phyloP scores from a whole-genome alignment of 2,888 invertebrate species.

The Pantelozetes paolii region DNA sequence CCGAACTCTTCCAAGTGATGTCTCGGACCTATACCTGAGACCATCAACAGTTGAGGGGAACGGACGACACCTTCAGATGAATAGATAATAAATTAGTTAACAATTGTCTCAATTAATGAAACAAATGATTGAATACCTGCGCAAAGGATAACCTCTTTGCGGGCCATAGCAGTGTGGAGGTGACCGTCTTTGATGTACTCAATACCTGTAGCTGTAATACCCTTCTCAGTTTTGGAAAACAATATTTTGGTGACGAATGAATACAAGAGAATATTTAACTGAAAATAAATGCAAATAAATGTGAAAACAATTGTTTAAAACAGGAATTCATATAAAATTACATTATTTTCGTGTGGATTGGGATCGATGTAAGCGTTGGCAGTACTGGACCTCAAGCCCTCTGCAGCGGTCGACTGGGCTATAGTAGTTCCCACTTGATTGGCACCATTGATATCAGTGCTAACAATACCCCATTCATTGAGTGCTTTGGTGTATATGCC shows the following conservation, averaged over 20 bases:
- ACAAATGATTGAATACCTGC: background rate
- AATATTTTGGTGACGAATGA: constrained; percentile 10
- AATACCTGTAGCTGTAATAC: background rate
- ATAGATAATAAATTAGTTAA: background rate
- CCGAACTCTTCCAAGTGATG: constrained; percentile 62
- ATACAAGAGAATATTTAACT: constrained; percentile 1
- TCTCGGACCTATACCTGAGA: background rate
- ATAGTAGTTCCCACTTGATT: constrained; percentile 3
- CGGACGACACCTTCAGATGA: constrained; percentile 16
- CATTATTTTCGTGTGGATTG: background rate
- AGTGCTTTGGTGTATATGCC: background rate
- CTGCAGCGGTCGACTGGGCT: background rate
- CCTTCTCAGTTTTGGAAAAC: background rate
- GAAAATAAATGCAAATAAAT: background rate
- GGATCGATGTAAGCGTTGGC: constrained; percentile 17
- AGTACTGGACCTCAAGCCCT: background rate
- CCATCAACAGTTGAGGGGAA: constrained; percentile 15
- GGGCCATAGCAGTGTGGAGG: background rate
- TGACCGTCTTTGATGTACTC: constrained; percentile 7
- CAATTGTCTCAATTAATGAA: background rate
- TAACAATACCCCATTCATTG: background rate
- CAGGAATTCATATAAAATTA: background rate
- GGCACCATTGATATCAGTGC: constrained; percentile 10
- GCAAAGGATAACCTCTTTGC: background rate
- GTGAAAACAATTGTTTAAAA: background rate